Conservation (phyloP, 2,888 invertebrate species). For the Temnothorax ravouxi region DNA sequence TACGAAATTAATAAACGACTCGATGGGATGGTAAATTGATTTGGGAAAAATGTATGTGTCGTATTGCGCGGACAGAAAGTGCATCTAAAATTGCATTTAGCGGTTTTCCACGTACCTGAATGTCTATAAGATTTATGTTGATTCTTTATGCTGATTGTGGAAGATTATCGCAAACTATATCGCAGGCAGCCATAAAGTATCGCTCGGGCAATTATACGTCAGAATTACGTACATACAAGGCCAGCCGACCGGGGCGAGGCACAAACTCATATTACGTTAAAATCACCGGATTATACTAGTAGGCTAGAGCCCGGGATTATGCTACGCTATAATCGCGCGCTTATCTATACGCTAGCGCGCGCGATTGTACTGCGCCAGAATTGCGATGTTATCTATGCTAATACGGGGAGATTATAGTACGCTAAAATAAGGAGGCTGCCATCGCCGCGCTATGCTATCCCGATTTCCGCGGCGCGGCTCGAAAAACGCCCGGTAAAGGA, state of each 20-base stretch:
- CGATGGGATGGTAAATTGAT: constrained; percentile 5
- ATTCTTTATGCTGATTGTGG: not conserved
- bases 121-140: not conserved
- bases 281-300: constrained; percentile 33
- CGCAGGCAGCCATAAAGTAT: not conserved
- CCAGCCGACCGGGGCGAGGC: not conserved
- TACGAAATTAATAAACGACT: constrained; percentile 27
- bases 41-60: not conserved
- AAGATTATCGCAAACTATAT: constrained; percentile 1
- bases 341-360: constrained; percentile 42
- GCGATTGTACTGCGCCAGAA: constrained; percentile 36
- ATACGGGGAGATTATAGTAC: constrained; percentile 45
- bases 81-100: not conserved
- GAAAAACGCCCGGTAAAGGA: not conserved
- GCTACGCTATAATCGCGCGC: constrained; percentile 49
- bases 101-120: not conserved
- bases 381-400: constrained; percentile 55
- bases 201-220: constrained; percentile 1
- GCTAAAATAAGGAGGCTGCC: constrained; percentile 46
- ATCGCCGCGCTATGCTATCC: constrained; percentile 1
- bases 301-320: constrained; percentile 39
- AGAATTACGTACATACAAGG: constrained; percentile 9
- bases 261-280: constrained; percentile 41
- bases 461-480: too few species aligned
- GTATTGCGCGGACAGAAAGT: not conserved